Percentiles rank a stretch among this genome's conserved stretches.
phyloP scores from a whole-genome alignment of 1,140 invertebrate genomes.

The Steinernema feltiae region DNA sequence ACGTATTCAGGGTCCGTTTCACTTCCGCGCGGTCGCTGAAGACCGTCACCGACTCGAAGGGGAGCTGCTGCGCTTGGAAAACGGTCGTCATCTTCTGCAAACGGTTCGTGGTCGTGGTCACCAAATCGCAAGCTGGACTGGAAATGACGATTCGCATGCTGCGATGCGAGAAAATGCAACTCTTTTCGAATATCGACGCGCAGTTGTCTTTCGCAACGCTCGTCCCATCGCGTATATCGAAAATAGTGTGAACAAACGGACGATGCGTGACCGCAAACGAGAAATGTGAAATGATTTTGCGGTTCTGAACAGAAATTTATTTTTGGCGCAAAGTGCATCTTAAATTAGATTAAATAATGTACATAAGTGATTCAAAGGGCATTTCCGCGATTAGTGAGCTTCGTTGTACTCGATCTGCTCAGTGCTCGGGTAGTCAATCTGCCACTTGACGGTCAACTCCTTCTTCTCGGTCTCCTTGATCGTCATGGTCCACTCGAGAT shows the following conservation, averaged over 20 bases:
- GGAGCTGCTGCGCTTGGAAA: slow-evolving; percentile 37
- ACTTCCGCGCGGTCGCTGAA: slow-evolving; percentile 48
- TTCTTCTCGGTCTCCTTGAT: slow-evolving; percentile 27
- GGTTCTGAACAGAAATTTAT: too few relatives aligned
- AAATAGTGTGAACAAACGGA: too few relatives aligned
- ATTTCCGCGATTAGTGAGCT: neutral
- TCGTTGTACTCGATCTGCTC: slow-evolving; percentile 44
- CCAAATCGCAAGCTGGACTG: too few relatives aligned
- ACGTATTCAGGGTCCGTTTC: slow-evolving; percentile 30
- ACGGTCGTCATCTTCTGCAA: neutral
- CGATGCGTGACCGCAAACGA: too few relatives aligned
- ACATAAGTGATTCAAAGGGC: neutral
- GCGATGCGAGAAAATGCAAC: too few relatives aligned
- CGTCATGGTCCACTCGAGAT: slow-evolving; percentile 58
- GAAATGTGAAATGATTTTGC: too few relatives aligned
- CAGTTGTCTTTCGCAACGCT: too few relatives aligned
- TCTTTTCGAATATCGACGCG: too few relatives aligned
- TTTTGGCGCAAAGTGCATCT: too few relatives aligned
- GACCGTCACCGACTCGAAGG: slow-evolving; percentile 42
- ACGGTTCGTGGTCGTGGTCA: neutral
- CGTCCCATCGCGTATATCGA: too few relatives aligned
- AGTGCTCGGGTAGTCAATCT: slow-evolving; percentile 54
- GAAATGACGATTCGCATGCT: too few relatives aligned
- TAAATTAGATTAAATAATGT: neutral
- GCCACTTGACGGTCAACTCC: slow-evolving; percentile 50